A percentile compares a stretch with the other conserved stretches of the same genome.
Conservation (phyloP, 2,888 invertebrate genomes). For the Cryptocephalus moraei region DNA sequence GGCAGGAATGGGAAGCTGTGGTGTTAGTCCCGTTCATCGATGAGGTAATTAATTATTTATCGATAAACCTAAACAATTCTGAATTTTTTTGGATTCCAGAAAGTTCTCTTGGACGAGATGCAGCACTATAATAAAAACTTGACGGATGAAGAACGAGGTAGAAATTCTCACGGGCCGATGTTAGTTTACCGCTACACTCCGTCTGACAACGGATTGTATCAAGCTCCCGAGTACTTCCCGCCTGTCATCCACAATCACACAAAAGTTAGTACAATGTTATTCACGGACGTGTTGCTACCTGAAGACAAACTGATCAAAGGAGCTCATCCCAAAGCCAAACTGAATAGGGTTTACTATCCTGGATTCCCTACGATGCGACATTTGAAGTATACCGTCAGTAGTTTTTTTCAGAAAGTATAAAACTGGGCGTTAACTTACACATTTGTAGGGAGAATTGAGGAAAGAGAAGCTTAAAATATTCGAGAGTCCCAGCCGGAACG, state of each 20-base stretch:
- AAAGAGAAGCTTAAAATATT: constrained; percentile 77
- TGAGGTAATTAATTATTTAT: constrained; percentile 43
- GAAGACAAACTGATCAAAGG: constrained; percentile 53
- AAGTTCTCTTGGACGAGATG: constrained; percentile 67
- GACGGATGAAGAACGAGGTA: constrained; percentile 54
- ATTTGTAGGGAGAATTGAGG: constrained; percentile 39
- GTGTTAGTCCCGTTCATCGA: constrained; percentile 90
- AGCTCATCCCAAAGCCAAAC: constrained; percentile 52
- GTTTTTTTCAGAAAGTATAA: too few species aligned
- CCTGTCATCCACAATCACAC: constrained; percentile 49
- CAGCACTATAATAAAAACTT: constrained; percentile 53
- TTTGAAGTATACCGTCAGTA: constrained; percentile 61
- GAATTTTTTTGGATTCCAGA: constrained; percentile 33
- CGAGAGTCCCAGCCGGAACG: constrained; percentile 68
- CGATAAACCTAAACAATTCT: neutral
- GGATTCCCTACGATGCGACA: constrained; percentile 91
- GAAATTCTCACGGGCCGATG: constrained; percentile 86
- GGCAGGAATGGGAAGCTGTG: constrained; percentile 93
- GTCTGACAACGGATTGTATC: constrained; percentile 47
- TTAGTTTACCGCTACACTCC: constrained; percentile 59
- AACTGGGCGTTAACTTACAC: neutral
- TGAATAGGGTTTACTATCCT: constrained; percentile 62
- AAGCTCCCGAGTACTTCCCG: constrained; percentile 55
- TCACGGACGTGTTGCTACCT: constrained; percentile 51
- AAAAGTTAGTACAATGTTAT: constrained; percentile 39